phyloP scores from a whole-genome alignment of 2,797 vertebrate genomes.

The Forpus xanthops region DNA sequence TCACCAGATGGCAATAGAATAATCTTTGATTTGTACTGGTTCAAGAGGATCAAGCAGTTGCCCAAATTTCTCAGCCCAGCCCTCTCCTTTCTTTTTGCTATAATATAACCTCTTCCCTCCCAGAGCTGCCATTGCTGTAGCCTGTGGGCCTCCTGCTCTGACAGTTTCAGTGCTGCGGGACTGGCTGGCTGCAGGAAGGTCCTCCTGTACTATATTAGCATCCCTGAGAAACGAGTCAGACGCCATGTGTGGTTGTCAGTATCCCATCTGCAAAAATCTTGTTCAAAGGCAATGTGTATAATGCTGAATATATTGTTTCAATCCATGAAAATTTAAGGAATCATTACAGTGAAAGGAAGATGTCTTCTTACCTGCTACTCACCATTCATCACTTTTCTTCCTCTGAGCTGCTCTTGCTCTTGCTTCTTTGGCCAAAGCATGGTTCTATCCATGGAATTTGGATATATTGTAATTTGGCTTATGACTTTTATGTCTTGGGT shows the following conservation, averaged over 20 bases:
- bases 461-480: neutral
- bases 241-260: neutral
- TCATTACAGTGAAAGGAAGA: neutral
- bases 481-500: neutral
- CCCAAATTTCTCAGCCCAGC: neutral
- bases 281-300: neutral
- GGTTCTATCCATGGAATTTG: neutral
- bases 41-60: slow-evolving; percentile 4
- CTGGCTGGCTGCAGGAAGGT: neutral
- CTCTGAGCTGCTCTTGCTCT: neutral
- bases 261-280: neutral
- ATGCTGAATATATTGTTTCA: neutral
- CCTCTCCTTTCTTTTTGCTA: neutral
- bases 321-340: neutral
- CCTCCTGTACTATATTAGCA: neutral
- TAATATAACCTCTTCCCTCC: neutral
- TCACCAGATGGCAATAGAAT: slow-evolving; percentile 1
- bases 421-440: neutral
- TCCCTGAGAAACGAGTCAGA: neutral
- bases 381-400: neutral
- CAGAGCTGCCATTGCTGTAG: neutral
- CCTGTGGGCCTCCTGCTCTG: neutral
- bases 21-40: slow-evolving; percentile 33
- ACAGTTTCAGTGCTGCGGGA: neutral
- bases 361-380: neutral